Percentiles rank a stretch among this genome's conserved stretches.
Conservation (phyloP, 2,113 vertebrate genomes). For the Mustela lutreola region DNA sequence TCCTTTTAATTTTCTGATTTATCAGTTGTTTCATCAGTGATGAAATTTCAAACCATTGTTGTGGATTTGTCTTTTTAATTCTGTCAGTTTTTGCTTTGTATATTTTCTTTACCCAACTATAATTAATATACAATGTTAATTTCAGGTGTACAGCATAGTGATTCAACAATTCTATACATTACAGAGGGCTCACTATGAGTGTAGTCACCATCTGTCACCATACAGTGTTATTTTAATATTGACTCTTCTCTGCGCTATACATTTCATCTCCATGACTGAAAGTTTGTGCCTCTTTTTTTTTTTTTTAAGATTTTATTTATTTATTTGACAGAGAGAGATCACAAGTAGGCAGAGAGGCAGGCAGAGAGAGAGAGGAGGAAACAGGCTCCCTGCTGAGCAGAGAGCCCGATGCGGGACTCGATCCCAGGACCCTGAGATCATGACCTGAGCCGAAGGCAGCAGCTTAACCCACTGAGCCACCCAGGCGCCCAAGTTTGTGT, state of each 20-base stretch:
- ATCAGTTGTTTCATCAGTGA: not conserved
- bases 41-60: constrained; percentile 11
- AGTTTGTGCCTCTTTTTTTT: not conserved
- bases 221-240: not conserved
- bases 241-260: not conserved
- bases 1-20: not conserved
- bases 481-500: not conserved
- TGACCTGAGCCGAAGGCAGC: too few relatives aligned
- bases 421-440: too few relatives aligned
- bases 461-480: too few relatives aligned
- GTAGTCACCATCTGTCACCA: not conserved
- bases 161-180: not conserved
- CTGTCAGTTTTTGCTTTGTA: not conserved
- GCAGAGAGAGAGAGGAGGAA: too few relatives aligned
- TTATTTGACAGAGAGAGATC: too few relatives aligned
- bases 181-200: not conserved
- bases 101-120: not conserved
- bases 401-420: too few relatives aligned
- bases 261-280: not conserved
- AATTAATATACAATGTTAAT: not conserved
- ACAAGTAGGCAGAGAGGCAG: too few relatives aligned
- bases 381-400: too few relatives aligned
- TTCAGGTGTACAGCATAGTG: not conserved
- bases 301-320: too few relatives aligned
- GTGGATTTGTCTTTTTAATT: constrained; percentile 3